These are phyloP conservation scores for Aspiorhynchus laticeps DNA, from an alignment of 2,113 vertebrate species.

Conservation along the genomic window DNA sequence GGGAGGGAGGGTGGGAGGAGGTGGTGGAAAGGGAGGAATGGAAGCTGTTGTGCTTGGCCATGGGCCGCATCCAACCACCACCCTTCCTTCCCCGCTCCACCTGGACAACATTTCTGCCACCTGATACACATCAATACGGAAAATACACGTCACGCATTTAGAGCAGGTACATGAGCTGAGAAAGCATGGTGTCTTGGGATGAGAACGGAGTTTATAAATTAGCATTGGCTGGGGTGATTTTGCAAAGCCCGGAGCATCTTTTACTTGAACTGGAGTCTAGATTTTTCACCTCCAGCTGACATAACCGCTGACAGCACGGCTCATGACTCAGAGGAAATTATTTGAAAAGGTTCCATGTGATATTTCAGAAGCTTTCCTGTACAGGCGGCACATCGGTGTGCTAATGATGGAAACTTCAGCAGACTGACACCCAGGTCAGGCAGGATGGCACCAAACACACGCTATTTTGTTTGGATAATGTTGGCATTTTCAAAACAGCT, in stretches of 20 bases:
- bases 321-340: conserved; percentile 65
- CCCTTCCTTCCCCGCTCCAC: conserved; percentile 49
- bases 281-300: conserved; percentile 15
- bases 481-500: conserved; percentile 18
- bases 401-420: conserved; percentile 74
- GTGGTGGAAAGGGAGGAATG: conserved; percentile 35
- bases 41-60: conserved; percentile 5
- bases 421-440: conserved; percentile 69
- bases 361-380: conserved; percentile 71
- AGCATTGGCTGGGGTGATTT: background rate
- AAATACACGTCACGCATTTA: conserved; percentile 27
- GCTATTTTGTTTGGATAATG: conserved; percentile 65
- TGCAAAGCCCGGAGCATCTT: background rate
- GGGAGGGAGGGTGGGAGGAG: conserved; percentile 38
- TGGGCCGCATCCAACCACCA: conserved; percentile 34
- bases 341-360: conserved; percentile 71
- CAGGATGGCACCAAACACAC: conserved; percentile 55
- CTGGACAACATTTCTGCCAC: conserved; percentile 25
- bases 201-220: background rate
- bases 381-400: conserved; percentile 55
- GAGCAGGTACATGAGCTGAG: background rate
- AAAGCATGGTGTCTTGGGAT: conserved; percentile 6
- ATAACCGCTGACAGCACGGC: background rate
- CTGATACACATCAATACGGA: conserved; percentile 42
- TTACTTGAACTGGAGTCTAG: background rate